Base-by-base conservation (phyloP, 2,888 invertebrate genomes). In the Aricia artaxerxes region DNA sequence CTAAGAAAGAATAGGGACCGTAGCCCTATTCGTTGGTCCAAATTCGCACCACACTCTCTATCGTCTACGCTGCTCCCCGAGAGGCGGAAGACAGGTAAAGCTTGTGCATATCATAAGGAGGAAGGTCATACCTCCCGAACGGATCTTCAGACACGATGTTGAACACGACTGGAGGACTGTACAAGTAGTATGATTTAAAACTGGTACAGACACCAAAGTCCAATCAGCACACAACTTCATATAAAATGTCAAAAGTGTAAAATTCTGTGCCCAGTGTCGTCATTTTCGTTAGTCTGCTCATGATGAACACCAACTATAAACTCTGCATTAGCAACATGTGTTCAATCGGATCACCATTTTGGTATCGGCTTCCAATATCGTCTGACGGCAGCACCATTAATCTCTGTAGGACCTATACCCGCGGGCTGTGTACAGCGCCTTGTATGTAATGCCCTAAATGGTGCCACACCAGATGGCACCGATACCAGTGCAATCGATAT, bases 391-490 rank as follows among this genome's bases (percentile, higher is more conserved):
- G 31, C 69, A 13, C 38, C 69, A 69, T 69, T 69, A 35, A 69
- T 69, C 69, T 69, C 57, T 38, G 69, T 69, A 31, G 64, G 64
- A 64, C 64, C 64, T 31, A 38, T 35, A 31, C 1, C 69, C 69
- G 69, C 69, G 35, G 24, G 69, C 69, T 69, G 69, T 35, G 69
- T 69, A 9, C 9, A 69, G 35, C 69, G 69, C 35, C 69, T 69
- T 69, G 31, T 69, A 69, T 61, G 64, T 35, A 38, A 69, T 69
- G 69, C 13, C 69, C 69, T 69, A 69, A 69, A 69, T 35, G 69
- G 69, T 38, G 13, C 35, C 69, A 69, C 69, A 69, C 35, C 69
- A 69, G 69, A 53, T 57, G 24, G 73, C 24, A 69, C 24, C n/a
- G 24, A 53, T 75, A 49, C 5, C 0, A 69, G 24, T 4, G 75